phyloP scores from a whole-genome alignment of 2,888 invertebrate species.

The Pinctada fucata region DNA sequence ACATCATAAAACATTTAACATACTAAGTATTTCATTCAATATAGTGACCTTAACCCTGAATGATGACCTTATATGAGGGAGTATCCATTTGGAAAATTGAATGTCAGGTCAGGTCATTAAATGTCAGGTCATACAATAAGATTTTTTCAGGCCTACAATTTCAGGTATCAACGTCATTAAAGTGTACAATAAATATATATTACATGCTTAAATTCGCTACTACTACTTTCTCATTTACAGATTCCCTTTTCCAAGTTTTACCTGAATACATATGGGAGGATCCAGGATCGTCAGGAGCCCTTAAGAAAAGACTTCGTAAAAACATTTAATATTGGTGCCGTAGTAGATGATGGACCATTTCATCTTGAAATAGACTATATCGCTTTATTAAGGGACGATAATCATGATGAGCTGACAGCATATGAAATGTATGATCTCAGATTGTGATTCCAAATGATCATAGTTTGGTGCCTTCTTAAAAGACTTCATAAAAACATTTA shows the following conservation, averaged over 20 bases:
- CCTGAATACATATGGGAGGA: conserved; percentile 87
- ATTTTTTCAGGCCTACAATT: too few relatives aligned
- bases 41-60: too few relatives aligned
- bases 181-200: too few relatives aligned
- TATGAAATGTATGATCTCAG: conserved; percentile 97
- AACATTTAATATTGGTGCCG: conserved; percentile 89
- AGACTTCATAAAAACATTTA: conserved; percentile 84
- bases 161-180: too few relatives aligned
- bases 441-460: too few relatives aligned
- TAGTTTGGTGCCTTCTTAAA: conserved; percentile 82
- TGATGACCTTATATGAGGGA: too few relatives aligned
- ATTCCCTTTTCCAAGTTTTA: conserved; percentile 97
- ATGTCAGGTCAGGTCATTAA: too few relatives aligned
- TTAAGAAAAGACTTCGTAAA: conserved; percentile 82
- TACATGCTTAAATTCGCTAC: too few relatives aligned
- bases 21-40: too few relatives aligned
- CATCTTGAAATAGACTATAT: conserved; percentile 94
- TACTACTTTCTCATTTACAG: conserved; percentile 80
- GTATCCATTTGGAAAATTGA: too few relatives aligned
- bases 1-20: too few relatives aligned
- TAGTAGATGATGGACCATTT: conserved; percentile 91
- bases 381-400: conserved; percentile 89
- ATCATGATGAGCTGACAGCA: conserved; percentile 89
- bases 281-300: conserved; percentile 88
- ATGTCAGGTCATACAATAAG: too few relatives aligned